Percentiles rank a stretch among this genome's conserved stretches.
These are phyloP conservation scores for Bubo blakistoni DNA, from an alignment of 2,113 vertebrate species.

Conservation along the genomic window DNA sequence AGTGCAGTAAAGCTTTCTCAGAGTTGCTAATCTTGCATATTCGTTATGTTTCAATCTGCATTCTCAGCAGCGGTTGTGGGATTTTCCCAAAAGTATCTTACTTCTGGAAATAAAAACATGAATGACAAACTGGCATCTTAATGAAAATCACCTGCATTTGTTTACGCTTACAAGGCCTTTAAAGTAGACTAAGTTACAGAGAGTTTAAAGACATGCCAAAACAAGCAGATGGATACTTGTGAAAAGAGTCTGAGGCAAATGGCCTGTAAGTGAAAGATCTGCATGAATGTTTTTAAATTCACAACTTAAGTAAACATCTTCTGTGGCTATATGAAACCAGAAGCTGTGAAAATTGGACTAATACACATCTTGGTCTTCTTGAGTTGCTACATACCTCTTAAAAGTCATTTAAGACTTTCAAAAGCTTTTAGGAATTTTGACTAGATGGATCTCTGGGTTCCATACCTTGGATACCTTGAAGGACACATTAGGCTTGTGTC, in stretches of 20 bases:
- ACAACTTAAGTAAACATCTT: not conserved
- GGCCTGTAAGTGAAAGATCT: not conserved
- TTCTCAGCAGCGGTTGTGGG: not conserved
- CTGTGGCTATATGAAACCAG: not conserved
- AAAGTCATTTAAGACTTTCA: not conserved
- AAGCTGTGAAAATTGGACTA: not conserved
- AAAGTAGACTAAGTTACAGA: not conserved
- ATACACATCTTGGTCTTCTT: not conserved
- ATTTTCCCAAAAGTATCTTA: not conserved
- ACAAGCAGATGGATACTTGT: not conserved
- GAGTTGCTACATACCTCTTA: not conserved
- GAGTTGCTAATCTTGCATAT: not conserved
- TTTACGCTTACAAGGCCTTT: not conserved
- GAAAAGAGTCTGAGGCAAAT: not conserved
- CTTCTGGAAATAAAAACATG: not conserved
- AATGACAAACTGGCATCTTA: not conserved
- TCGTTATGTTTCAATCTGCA: not conserved
- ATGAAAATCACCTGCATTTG: not conserved
- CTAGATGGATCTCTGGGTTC: not conserved
- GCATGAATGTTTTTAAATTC: not conserved
- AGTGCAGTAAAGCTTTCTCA: not conserved
- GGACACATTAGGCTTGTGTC: not conserved
- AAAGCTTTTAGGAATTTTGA: not conserved
- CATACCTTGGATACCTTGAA: not conserved
- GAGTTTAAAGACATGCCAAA: not conserved